These are phyloP conservation scores for Neosilurus mollespiculum DNA, from an alignment of 2,797 vertebrate species.

Conservation along the genomic window DNA sequence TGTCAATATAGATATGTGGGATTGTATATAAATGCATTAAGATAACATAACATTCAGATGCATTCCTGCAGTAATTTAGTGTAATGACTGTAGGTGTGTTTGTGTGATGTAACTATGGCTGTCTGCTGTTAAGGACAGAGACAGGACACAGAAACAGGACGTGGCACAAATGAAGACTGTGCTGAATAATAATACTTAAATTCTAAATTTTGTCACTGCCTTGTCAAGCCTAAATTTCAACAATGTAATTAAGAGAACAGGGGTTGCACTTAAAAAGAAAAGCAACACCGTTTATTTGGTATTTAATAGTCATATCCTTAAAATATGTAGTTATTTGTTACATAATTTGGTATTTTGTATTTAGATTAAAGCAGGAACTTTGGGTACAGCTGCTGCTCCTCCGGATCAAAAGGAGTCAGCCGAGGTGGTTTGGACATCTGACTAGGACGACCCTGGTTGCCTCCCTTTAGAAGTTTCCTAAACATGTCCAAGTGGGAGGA, in stretches of 20 bases:
- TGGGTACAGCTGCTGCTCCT: too few species aligned
- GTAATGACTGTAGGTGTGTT: background rate
- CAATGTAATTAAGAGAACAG: constrained; percentile 61
- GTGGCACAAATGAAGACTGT: background rate
- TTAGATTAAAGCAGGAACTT: too few species aligned
- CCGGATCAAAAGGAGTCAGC: too few species aligned
- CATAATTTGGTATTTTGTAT: background rate
- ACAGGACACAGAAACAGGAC: background rate
- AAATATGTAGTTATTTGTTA: background rate
- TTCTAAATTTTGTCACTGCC: background rate
- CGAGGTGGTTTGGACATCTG: too few species aligned
- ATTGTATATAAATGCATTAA: background rate
- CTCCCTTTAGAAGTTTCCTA: too few species aligned
- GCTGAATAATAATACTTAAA: background rate
- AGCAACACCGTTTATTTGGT: constrained; percentile 44
- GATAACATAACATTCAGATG: background rate
- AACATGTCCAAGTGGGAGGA: too few species aligned
- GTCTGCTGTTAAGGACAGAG: background rate
- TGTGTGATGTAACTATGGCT: constrained; percentile 22
- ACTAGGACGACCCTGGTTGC: too few species aligned
- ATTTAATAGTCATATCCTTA: background rate
- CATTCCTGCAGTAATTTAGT: background rate
- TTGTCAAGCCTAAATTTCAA: background rate
- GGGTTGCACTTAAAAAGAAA: constrained; percentile 49
- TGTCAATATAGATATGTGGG: background rate